Evolutionary conservation across 2,888 invertebrate species (phyloP), one percentile per base, ranked within the genome.

Genomic region (Parnassius smintheus): DNA sequence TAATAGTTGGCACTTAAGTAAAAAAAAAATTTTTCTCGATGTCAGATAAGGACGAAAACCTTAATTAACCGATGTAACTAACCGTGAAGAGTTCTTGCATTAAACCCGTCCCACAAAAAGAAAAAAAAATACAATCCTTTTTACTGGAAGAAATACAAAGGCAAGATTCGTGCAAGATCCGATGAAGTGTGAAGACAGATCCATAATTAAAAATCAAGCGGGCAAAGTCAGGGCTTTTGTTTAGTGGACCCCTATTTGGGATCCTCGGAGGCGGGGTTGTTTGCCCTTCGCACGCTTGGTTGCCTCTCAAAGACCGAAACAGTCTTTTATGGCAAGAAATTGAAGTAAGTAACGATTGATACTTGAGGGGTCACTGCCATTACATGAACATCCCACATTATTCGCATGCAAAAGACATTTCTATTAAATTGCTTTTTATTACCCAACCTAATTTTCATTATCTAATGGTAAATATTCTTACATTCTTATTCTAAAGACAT

Each of bases 141-240:
- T 85, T 74, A 81, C 75, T 75, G 80, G n/a, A 60, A 83, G 83
- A 87, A 83, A 86, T 82, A 88, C 85, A 90, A 89, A 85, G 83
- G 82, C 77, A 77, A 78, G 83, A 82, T 83, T 82, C 84, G 13
- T 48, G 48, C 48, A 81, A 45, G 80, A 76, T 82, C 81, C 88
- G 84, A 87, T 90, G 78, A 83, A 88, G 88, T 86, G 90, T 86
- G 79, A 88, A 82, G 72, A 75, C 81, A 83, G 85, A 77, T 79
- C 79, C 79, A 78, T 88, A 88, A 91, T 91, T 90, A 91, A 88
- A 89, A 90, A 85, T 89, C 88, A 85, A 79, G 77, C 75, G 78
- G 75, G 75, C 76, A 80, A 78, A 82, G 77, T 82, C 81, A 73
- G 80, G 77, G 75, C 72, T 73, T 78, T 78, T 76, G 76, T 74